phyloP scores from a whole-genome alignment of 2,113 vertebrate species.

The Rhea pennata region DNA sequence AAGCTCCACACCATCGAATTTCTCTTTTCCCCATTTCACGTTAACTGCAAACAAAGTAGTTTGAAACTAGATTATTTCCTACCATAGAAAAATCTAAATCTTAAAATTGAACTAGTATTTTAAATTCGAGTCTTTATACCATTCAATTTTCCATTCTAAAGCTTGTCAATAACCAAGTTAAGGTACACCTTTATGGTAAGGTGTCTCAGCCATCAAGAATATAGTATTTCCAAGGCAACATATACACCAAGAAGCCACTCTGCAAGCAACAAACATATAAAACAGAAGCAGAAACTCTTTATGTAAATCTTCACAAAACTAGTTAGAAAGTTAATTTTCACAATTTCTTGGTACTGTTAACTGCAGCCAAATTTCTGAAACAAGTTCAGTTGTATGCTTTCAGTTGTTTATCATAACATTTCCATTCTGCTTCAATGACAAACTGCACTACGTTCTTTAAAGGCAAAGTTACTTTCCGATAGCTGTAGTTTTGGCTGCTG shows the following conservation, averaged over 20 bases:
- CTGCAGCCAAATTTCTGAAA: neutral
- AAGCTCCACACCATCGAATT: slow-evolving; percentile 94
- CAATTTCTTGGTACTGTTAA: neutral
- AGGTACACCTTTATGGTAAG: neutral
- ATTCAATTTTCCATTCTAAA: neutral
- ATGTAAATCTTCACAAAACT: neutral
- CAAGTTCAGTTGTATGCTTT: neutral
- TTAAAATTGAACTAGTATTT: neutral
- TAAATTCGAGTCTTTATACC: neutral
- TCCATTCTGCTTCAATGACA: neutral
- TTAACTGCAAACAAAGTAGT: slow-evolving; percentile 83
- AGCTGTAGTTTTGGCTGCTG: neutral
- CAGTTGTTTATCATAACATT: neutral
- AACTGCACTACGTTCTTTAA: neutral
- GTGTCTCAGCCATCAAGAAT: neutral
- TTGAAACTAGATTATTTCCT: slow-evolving; percentile 25
- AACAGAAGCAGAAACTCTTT: neutral
- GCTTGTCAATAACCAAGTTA: neutral
- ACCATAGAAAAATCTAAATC: neutral
- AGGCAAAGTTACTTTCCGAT: neutral
- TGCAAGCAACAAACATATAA: neutral
- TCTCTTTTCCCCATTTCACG: slow-evolving; percentile 99
- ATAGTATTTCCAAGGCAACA: neutral
- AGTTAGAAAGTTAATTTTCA: neutral
- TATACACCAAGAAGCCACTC: accelerated